Evolutionary conservation across 2,888 invertebrate genomes (phyloP).

Genomic region (Hemaris fuciformis): DNA sequence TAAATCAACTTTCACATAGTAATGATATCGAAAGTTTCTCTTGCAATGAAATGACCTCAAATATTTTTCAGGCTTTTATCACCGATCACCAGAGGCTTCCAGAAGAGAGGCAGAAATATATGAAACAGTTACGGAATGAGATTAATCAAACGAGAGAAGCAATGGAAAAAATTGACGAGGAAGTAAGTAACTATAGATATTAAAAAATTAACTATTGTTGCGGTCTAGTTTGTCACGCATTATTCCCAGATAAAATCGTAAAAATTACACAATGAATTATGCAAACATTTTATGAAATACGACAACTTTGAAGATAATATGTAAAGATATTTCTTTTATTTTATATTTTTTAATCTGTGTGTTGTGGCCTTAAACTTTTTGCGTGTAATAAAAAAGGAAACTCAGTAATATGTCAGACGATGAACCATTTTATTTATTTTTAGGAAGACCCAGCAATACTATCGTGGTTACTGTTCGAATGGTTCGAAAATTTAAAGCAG

Average conservation of each 20-base stretch:
- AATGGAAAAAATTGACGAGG: slow-evolving; percentile 84
- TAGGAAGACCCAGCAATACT: slow-evolving; percentile 81
- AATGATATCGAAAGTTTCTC: too few species aligned
- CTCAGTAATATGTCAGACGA: neutral
- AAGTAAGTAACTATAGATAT: slow-evolving; percentile 67
- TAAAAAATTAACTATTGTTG: neutral
- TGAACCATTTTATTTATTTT: slow-evolving; percentile 10
- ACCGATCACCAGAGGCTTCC: slow-evolving; percentile 81
- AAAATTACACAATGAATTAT: too few species aligned
- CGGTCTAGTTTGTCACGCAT: too few species aligned
- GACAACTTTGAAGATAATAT: too few species aligned
- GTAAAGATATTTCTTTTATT: too few species aligned
- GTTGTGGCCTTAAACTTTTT: too few species aligned
- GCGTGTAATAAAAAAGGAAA: too few species aligned
- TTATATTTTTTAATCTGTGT: too few species aligned
- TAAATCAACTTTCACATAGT: too few species aligned
- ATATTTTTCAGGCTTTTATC: slow-evolving; percentile 74
- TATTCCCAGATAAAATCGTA: too few species aligned
- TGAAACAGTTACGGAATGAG: slow-evolving; percentile 80
- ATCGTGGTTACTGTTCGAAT: slow-evolving; percentile 85
- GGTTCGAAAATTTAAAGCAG: slow-evolving; percentile 88
- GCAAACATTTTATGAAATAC: too few species aligned
- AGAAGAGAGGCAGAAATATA: slow-evolving; percentile 74
- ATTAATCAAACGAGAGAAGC: slow-evolving; percentile 85
- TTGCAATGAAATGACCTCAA: too few species aligned